Evolutionary conservation across 2,888 invertebrate genomes (phyloP).

Genomic region (Drosophila pseudotalamancana): DNA sequence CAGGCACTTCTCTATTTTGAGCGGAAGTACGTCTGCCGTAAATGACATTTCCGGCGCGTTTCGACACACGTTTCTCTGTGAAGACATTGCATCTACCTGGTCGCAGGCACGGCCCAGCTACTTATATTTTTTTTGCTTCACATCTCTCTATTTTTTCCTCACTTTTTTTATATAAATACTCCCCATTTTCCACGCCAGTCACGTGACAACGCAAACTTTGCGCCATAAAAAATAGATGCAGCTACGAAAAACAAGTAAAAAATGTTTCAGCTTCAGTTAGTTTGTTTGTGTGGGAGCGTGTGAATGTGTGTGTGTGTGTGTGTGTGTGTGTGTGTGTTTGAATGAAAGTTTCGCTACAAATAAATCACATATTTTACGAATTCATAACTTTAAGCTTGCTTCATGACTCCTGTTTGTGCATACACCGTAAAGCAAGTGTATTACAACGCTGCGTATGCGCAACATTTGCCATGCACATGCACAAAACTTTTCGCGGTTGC

Average conservation of each 20-base stretch:
- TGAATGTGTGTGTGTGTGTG: constrained; percentile 2
- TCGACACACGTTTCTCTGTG: constrained; percentile 46
- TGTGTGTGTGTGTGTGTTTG: constrained; percentile 9
- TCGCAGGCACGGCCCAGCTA: constrained; percentile 33
- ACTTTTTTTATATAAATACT: constrained; percentile 50
- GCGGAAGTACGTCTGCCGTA: constrained; percentile 57
- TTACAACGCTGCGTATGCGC: constrained; percentile 57
- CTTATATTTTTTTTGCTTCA: constrained; percentile 10
- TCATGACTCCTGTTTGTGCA: constrained; percentile 66
- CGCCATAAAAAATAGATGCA: constrained; percentile 8
- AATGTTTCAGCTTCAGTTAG: constrained; percentile 24
- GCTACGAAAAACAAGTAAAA: constrained; percentile 28
- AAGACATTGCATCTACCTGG: constrained; percentile 36
- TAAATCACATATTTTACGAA: constrained; percentile 78
- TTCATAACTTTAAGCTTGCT: constrained; percentile 78
- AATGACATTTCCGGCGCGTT: constrained; percentile 61
- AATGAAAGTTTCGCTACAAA: constrained; percentile 54
- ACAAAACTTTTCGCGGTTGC: constrained; percentile 56
- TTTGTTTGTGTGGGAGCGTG: neutral
- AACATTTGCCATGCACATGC: constrained; percentile 45
- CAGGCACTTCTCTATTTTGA: constrained; percentile 2
- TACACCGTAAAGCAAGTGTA: constrained; percentile 11
- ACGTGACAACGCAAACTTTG: constrained; percentile 69
- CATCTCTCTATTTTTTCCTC: neutral
- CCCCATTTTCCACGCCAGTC: constrained; percentile 54